Percentiles rank a stretch among this genome's conserved stretches.
These are phyloP conservation scores for Arvicanthis niloticus DNA, from an alignment of 2,113 vertebrate species.

Conservation along the genomic window DNA sequence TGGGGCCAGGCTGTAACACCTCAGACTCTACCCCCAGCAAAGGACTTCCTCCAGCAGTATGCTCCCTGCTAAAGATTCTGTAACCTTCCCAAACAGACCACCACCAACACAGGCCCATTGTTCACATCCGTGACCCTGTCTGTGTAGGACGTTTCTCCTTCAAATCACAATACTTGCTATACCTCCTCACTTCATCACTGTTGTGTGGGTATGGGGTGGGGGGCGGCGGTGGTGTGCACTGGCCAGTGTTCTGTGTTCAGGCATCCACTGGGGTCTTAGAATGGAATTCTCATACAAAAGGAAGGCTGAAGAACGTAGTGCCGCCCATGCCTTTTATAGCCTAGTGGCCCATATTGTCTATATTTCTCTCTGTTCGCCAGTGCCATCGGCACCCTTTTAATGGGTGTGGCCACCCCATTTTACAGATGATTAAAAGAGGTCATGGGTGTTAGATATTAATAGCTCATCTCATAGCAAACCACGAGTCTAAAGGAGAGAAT, in stretches of 20 bases:
- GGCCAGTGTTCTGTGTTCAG: too few relatives aligned
- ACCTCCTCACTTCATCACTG: background rate
- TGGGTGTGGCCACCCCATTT: background rate
- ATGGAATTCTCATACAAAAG: background rate
- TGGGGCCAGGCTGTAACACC: background rate
- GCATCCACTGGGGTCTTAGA: background rate
- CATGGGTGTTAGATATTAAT: background rate
- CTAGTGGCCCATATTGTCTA: rapidly evolving
- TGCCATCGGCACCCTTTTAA: background rate
- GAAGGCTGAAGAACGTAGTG: background rate
- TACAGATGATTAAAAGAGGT: background rate
- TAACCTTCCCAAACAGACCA: background rate
- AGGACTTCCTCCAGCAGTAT: background rate
- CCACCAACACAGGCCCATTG: background rate
- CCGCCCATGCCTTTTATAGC: background rate
- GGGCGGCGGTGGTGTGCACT: background rate
- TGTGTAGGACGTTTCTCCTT: background rate
- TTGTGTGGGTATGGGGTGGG: background rate
- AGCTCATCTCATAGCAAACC: background rate
- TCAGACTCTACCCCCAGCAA: background rate
- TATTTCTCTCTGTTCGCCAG: background rate
- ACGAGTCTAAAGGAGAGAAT: background rate
- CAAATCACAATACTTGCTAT: background rate
- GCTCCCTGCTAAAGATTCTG: background rate
- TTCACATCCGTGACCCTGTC: background rate